Conservation (phyloP, 2,113 vertebrate species). For the Centropus unirufus region DNA sequence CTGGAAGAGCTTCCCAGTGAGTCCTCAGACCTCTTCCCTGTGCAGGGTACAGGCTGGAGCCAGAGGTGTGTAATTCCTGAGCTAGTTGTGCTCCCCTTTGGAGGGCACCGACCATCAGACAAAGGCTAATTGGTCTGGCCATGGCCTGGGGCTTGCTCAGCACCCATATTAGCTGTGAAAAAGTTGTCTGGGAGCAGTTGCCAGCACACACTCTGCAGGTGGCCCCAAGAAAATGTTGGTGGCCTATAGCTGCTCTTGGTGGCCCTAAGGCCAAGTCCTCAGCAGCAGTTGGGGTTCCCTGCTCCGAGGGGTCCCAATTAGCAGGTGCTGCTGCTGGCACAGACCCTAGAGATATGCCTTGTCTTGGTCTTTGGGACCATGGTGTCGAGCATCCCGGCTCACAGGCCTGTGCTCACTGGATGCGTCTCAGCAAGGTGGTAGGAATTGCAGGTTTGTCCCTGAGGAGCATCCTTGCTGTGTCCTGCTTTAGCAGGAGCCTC, state of each 20-base stretch:
- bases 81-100: background rate
- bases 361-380: background rate
- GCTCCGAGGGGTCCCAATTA: accelerated
- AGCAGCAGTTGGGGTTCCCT: background rate
- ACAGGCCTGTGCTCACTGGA: accelerated
- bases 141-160: background rate
- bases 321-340: background rate
- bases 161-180: background rate
- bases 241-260: background rate
- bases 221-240: background rate
- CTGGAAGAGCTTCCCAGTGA: background rate
- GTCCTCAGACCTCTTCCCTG: background rate
- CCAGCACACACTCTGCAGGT: background rate
- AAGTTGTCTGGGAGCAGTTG: background rate
- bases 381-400: background rate
- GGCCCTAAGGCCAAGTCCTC: background rate
- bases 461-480: background rate
- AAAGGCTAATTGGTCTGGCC: background rate
- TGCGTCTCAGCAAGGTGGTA: background rate
- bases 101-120: background rate
- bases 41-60: background rate
- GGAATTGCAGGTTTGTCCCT: accelerated
- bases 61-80: background rate
- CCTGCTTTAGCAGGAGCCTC: background rate
- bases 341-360: background rate